A percentile compares a stretch with the other conserved stretches of the same genome.
phyloP scores from a whole-genome alignment of 1,140 invertebrate species.

The Pseudomyrmex sp. region DNA sequence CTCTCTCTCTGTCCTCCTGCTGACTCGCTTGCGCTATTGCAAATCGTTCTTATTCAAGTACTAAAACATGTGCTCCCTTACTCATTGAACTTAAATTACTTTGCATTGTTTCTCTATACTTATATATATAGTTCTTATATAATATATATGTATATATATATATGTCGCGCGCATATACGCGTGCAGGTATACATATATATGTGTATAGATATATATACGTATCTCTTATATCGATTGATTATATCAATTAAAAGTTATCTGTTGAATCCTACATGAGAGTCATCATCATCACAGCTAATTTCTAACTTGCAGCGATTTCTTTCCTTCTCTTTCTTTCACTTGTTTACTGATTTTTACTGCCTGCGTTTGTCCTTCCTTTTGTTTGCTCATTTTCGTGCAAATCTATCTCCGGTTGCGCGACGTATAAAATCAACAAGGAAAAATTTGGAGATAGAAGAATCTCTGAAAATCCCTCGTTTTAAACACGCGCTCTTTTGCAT shows the following conservation, averaged over 20 bases:
- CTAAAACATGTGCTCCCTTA: constrained; percentile 18
- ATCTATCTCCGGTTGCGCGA: too few species aligned
- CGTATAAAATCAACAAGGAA: too few species aligned
- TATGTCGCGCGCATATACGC: constrained; percentile 21
- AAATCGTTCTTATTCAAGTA: constrained; percentile 6
- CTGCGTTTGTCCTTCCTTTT: too few species aligned
- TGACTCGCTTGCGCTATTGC: neutral
- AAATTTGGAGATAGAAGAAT: too few species aligned
- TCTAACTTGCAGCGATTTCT: constrained; percentile 71
- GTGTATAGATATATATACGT: constrained; percentile 20
- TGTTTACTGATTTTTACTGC: neutral
- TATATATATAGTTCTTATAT: constrained; percentile 50
- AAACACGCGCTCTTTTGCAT: too few species aligned
- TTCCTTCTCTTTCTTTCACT: neutral
- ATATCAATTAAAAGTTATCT: constrained; percentile 80
- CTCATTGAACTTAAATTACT: constrained; percentile 51
- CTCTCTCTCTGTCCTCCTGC: neutral
- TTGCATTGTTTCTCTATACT: constrained; percentile 32
- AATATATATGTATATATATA: constrained; percentile 54
- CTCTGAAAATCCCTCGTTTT: too few species aligned
- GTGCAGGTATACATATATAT: constrained; percentile 23
- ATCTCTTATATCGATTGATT: constrained; percentile 63
- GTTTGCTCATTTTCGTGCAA: too few species aligned
- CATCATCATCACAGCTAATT: constrained; percentile 82
- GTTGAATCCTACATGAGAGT: constrained; percentile 75